Conservation (phyloP, 2,888 invertebrate genomes). For the Thereva nobilitata region DNA sequence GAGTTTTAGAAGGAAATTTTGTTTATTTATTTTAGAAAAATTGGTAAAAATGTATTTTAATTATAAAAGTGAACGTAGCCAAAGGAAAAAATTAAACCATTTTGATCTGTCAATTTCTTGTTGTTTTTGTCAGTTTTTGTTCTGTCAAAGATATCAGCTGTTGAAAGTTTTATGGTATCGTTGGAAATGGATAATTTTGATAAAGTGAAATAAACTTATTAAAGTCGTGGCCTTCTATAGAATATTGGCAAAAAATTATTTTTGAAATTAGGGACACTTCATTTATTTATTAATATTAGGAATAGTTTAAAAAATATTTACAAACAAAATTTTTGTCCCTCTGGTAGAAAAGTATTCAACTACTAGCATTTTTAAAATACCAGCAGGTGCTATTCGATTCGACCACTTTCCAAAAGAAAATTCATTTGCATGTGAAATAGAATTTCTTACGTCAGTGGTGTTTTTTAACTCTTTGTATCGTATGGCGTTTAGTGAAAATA, state of each 20-base stretch:
- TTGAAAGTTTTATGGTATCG: background rate
- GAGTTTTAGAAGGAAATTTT: too few relatives aligned
- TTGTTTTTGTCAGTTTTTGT: too few relatives aligned
- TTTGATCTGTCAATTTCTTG: too few relatives aligned
- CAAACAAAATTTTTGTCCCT: too few relatives aligned
- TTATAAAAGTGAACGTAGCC: background rate
- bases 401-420: background rate
- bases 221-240: too few relatives aligned
- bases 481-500: conserved; percentile 2
- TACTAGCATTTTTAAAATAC: background rate
- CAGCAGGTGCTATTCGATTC: conserved; percentile 1
- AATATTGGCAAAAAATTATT: background rate
- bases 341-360: background rate
- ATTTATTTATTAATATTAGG: conserved; percentile 2
- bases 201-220: too few relatives aligned
- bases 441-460: conserved; percentile 24
- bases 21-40: too few relatives aligned
- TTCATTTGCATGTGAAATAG: conserved; percentile 9
- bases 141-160: background rate
- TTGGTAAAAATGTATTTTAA: background rate
- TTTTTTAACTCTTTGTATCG: background rate
- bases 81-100: background rate
- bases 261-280: background rate
- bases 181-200: too few relatives aligned
- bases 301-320: background rate